phyloP scores from a whole-genome alignment of 2,888 invertebrate species.

The Ischnura elegans region DNA sequence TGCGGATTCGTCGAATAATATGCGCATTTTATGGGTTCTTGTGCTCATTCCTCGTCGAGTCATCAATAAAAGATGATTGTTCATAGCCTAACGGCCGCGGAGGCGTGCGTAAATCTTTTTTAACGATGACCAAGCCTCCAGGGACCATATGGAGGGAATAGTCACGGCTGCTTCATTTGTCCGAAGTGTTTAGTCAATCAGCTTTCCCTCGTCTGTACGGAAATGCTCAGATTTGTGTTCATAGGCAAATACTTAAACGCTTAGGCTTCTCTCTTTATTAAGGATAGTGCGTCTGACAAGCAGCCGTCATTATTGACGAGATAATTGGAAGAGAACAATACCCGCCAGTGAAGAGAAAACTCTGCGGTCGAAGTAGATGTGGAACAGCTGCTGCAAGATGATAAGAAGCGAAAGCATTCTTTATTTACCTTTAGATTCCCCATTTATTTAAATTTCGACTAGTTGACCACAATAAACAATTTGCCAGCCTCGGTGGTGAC shows the following conservation, averaged over 20 bases:
- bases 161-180: not conserved
- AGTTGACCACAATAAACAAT: too few relatives aligned
- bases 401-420: too few relatives aligned
- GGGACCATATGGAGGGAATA: not conserved
- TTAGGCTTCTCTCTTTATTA: not conserved
- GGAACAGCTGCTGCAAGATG: too few relatives aligned
- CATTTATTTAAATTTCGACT: too few relatives aligned
- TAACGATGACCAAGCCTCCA: not conserved
- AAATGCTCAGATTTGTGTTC: not conserved
- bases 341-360: not conserved
- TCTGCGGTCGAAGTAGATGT: not conserved
- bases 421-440: too few relatives aligned
- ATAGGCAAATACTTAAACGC: not conserved
- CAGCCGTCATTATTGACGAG: not conserved
- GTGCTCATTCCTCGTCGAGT: not conserved
- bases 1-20: not conserved
- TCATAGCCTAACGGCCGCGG: not conserved
- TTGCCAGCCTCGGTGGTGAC: too few relatives aligned
- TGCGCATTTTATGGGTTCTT: not conserved
- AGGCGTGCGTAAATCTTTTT: not conserved
- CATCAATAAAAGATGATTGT: not conserved
- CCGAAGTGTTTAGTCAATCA: not conserved
- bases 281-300: not conserved
- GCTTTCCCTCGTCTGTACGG: not conserved
- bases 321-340: not conserved